These are phyloP conservation scores for Xanthia togata DNA, from an alignment of 2,888 invertebrate genomes.

Conservation along the genomic window DNA sequence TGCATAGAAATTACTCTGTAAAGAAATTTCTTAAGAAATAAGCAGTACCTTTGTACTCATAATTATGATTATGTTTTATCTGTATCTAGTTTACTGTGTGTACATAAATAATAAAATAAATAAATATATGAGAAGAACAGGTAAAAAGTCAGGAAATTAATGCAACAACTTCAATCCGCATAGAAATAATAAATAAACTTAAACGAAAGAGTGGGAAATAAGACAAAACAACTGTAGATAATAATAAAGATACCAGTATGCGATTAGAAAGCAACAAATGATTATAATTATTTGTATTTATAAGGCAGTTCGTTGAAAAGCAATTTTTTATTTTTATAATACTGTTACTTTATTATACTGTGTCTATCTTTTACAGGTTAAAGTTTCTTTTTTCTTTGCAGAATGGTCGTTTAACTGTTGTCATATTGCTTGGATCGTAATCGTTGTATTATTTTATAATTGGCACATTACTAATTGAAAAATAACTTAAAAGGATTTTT, in stretches of 20 bases:
- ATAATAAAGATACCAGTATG: not conserved
- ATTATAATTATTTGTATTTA: slow-evolving; percentile 19
- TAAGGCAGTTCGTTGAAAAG: slow-evolving; percentile 1
- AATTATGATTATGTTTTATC: too few species aligned
- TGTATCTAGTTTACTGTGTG: too few species aligned
- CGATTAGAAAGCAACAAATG: slow-evolving; percentile 26
- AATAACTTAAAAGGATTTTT: not conserved
- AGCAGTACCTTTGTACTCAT: too few species aligned
- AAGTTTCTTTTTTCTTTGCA: not conserved
- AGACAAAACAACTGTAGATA: slow-evolving; percentile 16
- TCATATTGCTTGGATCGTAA: not conserved
- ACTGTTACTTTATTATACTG: too few species aligned
- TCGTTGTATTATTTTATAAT: not conserved
- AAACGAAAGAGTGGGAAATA: not conserved
- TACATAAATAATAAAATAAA: too few species aligned
- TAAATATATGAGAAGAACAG: not conserved
- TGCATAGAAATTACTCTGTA: not conserved
- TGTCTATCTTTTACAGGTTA: not conserved
- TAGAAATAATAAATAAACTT: not conserved
- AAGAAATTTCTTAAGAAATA: not conserved
- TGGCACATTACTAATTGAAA: not conserved
- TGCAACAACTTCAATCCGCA: not conserved
- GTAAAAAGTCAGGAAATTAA: not conserved
- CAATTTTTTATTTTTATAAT: slow-evolving; percentile 7
- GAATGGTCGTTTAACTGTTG: not conserved